Conservation (phyloP, 2,113 vertebrate species). For the Jacana jacana region DNA sequence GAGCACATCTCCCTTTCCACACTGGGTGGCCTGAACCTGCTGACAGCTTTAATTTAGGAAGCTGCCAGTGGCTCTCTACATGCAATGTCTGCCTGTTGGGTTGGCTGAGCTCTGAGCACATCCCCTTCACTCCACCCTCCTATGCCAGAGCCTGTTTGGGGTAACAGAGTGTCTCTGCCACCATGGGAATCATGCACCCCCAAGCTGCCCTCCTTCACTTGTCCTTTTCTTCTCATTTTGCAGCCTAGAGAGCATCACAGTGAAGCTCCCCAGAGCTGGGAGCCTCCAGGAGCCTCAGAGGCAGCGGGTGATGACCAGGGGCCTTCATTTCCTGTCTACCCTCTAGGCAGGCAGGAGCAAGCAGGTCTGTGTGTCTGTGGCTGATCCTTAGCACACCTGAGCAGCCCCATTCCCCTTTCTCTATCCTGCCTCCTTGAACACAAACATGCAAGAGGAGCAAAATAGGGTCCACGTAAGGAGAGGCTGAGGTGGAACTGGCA, state of each 20-base stretch:
- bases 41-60: background rate
- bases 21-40: background rate
- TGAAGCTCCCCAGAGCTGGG: background rate
- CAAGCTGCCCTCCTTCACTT: background rate
- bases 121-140: background rate
- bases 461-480: background rate
- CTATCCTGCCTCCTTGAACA: background rate
- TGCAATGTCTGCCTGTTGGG: background rate
- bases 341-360: background rate
- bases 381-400: rapidly evolving
- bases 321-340: background rate
- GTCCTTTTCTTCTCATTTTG: background rate
- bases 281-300: background rate
- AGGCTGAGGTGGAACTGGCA: background rate
- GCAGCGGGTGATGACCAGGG: background rate
- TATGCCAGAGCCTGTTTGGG: background rate
- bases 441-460: background rate
- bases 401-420: background rate
- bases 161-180: background rate
- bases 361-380: background rate
- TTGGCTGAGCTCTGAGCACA: background rate
- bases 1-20: background rate
- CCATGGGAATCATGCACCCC: background rate
- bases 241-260: background rate
- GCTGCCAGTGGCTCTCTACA: background rate